A percentile compares a stretch with the other conserved stretches of the same genome.
These are phyloP conservation scores for Epizoanthus fatuus DNA, from an alignment of 92 coral and sea anemone genomes.

Conservation along the genomic window DNA sequence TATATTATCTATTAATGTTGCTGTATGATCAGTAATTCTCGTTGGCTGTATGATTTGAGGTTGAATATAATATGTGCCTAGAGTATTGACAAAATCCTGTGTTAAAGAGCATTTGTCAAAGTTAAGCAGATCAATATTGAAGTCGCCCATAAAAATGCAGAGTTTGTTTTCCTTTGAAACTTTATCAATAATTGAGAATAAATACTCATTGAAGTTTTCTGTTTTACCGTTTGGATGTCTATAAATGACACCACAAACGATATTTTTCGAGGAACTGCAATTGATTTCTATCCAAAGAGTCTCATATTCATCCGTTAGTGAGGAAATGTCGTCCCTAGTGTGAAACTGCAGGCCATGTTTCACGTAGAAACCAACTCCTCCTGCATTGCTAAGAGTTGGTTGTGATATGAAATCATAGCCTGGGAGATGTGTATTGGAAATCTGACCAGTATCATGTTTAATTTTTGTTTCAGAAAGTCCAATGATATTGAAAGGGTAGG, in stretches of 20 bases:
- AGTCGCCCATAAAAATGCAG: constrained; percentile 35
- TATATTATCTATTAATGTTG: constrained; percentile 42
- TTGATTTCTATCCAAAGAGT: constrained; percentile 9
- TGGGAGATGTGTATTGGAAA: not conserved
- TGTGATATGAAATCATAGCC: constrained; percentile 2
- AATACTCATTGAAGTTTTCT: constrained; percentile 24
- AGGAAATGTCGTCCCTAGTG: not conserved
- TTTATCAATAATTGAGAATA: constrained; percentile 21
- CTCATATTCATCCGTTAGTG: constrained; percentile 25
- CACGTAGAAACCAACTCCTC: no score
- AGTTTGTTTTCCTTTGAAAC: constrained; percentile 2
- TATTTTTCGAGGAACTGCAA: not conserved
- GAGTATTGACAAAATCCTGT: constrained; percentile 32
- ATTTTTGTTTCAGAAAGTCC: constrained; percentile 42
- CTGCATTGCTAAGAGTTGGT: not conserved
- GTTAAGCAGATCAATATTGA: constrained; percentile 34
- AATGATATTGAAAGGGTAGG: constrained; percentile 10
- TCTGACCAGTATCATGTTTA: not conserved
- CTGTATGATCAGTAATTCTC: constrained; percentile 31
- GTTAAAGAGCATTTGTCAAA: constrained; percentile 21
- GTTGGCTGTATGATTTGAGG: constrained; percentile 45
- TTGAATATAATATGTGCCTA: constrained; percentile 8
- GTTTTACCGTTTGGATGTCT: constrained; percentile 17
- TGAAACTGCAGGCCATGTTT: not conserved
- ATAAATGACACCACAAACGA: constrained; percentile 14